These are phyloP conservation scores for Chionis minor DNA, from an alignment of 2,113 vertebrate species.

Conservation along the genomic window DNA sequence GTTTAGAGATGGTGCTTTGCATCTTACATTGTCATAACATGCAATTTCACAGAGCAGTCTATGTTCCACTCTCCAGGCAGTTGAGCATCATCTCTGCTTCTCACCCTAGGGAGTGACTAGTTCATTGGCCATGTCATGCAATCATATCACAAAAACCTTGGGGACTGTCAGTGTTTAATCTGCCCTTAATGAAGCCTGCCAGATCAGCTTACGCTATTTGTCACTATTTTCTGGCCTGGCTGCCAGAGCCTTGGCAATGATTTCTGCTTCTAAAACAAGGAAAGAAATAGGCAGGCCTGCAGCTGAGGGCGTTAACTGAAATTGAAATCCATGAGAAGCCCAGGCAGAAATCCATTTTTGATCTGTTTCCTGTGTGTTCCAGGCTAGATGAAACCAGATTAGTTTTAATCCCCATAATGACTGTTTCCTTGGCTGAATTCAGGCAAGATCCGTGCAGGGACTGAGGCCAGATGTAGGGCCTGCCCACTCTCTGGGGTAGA, in stretches of 20 bases:
- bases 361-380: slow-evolving; percentile 16
- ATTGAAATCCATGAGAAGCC: slow-evolving; percentile 13
- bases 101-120: slow-evolving; percentile 16
- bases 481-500: background rate
- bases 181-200: slow-evolving; percentile 44
- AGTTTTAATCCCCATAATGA: slow-evolving; percentile 36
- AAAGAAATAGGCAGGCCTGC: background rate
- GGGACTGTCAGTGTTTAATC: slow-evolving; percentile 56
- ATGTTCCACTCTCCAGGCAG: background rate
- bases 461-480: background rate
- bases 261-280: background rate
- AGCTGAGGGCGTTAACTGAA: background rate
- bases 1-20: background rate
- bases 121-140: slow-evolving; percentile 40
- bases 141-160: slow-evolving; percentile 51
- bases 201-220: slow-evolving; percentile 42
- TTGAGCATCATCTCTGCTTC: slow-evolving; percentile 12
- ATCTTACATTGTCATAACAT: background rate
- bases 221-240: slow-evolving; percentile 32
- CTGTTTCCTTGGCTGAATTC: slow-evolving; percentile 18
- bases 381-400: slow-evolving; percentile 40
- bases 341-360: slow-evolving; percentile 28
- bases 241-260: slow-evolving; percentile 15
- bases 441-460: background rate
- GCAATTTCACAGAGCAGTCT: background rate